Percentiles rank a stretch among this genome's conserved stretches.
Conservation (phyloP, 2,888 invertebrate species). For the Netelia virgata region DNA sequence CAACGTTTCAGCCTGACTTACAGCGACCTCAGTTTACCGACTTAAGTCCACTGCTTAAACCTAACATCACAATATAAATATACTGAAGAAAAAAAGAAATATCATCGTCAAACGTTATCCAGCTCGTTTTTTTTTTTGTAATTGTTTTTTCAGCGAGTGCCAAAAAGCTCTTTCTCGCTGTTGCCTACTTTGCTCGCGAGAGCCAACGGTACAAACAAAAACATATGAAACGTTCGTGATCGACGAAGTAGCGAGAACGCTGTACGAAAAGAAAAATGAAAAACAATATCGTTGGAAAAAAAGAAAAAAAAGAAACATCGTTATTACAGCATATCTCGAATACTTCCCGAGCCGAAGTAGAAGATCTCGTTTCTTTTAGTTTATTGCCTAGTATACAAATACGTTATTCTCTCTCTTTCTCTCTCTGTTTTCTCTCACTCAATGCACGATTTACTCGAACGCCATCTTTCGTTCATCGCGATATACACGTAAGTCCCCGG, state of each 20-base stretch:
- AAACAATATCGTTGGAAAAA: slow-evolving; percentile 33
- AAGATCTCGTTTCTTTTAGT: slow-evolving; percentile 44
- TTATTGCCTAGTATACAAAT: slow-evolving; percentile 44
- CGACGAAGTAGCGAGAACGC: slow-evolving; percentile 51
- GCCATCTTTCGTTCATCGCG: slow-evolving; percentile 8
- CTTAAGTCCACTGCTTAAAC: slow-evolving; percentile 83
- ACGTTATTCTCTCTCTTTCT: slow-evolving; percentile 2
- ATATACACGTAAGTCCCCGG: neutral
- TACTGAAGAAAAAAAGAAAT: slow-evolving; percentile 76
- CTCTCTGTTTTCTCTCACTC: slow-evolving; percentile 29
- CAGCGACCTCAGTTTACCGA: slow-evolving; percentile 84
- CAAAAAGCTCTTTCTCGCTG: slow-evolving; percentile 24
- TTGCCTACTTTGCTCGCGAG: slow-evolving; percentile 48
- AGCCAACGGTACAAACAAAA: slow-evolving; percentile 55
- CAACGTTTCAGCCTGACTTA: slow-evolving; percentile 78
- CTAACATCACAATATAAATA: slow-evolving; percentile 85
- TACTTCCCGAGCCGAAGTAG: slow-evolving; percentile 49
- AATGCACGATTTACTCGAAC: slow-evolving; percentile 22
- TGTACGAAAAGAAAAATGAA: slow-evolving; percentile 28
- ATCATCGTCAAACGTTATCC: slow-evolving; percentile 49
- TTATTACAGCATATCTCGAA: slow-evolving; percentile 30
- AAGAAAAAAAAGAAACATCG: slow-evolving; percentile 39
- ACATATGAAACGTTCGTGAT: slow-evolving; percentile 29
- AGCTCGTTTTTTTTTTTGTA: neutral
- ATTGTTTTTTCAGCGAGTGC: slow-evolving; percentile 35